Conservation (phyloP, 2,113 vertebrate genomes). For the Edolisoma coerulescens region DNA sequence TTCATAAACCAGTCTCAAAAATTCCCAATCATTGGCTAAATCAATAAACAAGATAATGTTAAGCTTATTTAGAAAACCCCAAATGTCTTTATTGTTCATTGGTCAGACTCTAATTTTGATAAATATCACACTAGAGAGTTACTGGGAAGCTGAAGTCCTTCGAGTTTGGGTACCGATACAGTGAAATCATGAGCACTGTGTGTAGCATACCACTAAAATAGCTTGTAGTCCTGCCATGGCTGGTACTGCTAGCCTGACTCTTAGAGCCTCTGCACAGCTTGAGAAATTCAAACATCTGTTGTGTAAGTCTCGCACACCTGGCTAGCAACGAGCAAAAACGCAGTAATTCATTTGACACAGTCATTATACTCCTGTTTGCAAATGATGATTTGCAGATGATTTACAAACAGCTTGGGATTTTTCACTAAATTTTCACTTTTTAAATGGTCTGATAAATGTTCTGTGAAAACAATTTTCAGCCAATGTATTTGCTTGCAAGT, state of each 20-base stretch:
- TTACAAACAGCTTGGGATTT: conserved; percentile 61
- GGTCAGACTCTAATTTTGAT: neutral
- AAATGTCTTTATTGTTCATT: neutral
- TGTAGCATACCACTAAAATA: neutral
- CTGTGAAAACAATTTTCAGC: conserved; percentile 61
- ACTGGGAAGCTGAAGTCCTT: neutral
- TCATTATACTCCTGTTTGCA: conserved; percentile 56
- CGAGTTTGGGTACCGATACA: neutral
- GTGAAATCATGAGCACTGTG: neutral
- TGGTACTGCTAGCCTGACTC: neutral
- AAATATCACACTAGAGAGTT: neutral
- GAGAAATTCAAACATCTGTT: conserved; percentile 55
- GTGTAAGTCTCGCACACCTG: conserved; percentile 31
- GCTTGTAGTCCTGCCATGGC: neutral
- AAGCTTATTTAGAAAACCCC: neutral
- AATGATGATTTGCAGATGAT: conserved; percentile 65
- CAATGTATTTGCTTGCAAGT: conserved; percentile 32
- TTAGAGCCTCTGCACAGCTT: conserved; percentile 9
- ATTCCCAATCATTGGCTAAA: neutral
- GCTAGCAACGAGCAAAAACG: conserved; percentile 25
- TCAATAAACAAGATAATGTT: neutral
- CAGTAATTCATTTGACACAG: conserved; percentile 54
- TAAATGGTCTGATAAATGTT: conserved; percentile 57
- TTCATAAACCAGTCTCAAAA: neutral
- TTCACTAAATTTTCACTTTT: conserved; percentile 67